Percentiles rank a stretch among this genome's conserved stretches.
These are phyloP conservation scores for Cephus pulcher DNA, from an alignment of 2,888 invertebrate genomes.

Conservation along the genomic window DNA sequence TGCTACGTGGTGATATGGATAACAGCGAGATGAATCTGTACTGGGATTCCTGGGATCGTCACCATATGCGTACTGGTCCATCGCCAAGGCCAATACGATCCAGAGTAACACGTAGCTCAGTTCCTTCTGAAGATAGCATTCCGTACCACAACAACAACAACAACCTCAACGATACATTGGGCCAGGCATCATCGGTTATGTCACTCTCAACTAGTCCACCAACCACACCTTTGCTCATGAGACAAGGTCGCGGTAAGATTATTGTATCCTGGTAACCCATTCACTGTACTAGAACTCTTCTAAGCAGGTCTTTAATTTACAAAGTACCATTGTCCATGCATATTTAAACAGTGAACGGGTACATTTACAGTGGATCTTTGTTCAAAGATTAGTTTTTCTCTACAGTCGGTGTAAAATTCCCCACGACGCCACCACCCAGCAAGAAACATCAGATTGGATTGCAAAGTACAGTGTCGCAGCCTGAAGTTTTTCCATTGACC, in stretches of 20 bases:
- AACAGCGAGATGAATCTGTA: constrained; percentile 78
- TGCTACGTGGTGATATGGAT: constrained; percentile 71
- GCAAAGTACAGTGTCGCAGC: constrained; percentile 53
- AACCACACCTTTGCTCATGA: constrained; percentile 54
- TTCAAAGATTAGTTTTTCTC: constrained; percentile 15
- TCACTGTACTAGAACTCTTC: neutral
- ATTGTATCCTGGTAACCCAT: neutral
- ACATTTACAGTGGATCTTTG: neutral
- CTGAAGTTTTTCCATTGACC: constrained; percentile 74
- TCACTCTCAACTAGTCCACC: constrained; percentile 68
- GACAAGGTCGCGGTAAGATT: constrained; percentile 46
- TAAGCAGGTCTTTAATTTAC: neutral
- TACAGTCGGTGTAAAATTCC: constrained; percentile 74
- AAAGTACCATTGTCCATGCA: neutral
- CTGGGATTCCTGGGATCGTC: constrained; percentile 95
- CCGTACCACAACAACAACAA: constrained; percentile 63
- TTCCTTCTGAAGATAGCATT: constrained; percentile 72
- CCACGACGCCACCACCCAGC: constrained; percentile 85
- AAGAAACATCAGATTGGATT: constrained; percentile 77
- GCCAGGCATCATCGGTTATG: constrained; percentile 68
- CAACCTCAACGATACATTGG: constrained; percentile 55
- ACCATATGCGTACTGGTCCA: constrained; percentile 68
- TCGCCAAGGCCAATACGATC: constrained; percentile 69
- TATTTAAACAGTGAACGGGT: constrained; percentile 57
- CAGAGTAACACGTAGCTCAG: constrained; percentile 69